Evolutionary conservation across 2,113 vertebrate genomes (phyloP).

Genomic region (Solea senegalensis): DNA sequence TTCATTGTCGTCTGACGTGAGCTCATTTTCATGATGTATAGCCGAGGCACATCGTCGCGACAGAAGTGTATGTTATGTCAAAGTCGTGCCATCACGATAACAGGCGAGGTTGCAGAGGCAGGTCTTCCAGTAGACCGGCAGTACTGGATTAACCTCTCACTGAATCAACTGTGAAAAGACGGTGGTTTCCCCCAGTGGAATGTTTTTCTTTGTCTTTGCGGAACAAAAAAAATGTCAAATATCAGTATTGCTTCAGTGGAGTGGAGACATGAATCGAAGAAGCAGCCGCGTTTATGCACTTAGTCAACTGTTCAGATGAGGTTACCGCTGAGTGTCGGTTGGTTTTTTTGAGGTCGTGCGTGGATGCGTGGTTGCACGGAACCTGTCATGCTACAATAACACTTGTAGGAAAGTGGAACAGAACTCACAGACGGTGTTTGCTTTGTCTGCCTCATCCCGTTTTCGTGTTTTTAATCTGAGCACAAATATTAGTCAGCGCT

Average conservation of each 20-base stretch:
- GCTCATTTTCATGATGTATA: slow-evolving; percentile 71
- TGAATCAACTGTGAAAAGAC: slow-evolving; percentile 26
- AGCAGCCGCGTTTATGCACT: slow-evolving; percentile 43
- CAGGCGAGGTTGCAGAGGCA: slow-evolving; percentile 37
- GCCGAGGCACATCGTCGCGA: slow-evolving; percentile 59
- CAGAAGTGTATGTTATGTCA: slow-evolving; percentile 76
- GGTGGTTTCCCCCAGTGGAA: slow-evolving; percentile 18
- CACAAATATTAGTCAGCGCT: not conserved
- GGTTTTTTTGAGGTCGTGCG: slow-evolving; percentile 8
- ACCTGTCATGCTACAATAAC: not conserved
- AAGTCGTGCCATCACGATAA: slow-evolving; percentile 65
- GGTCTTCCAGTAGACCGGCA: slow-evolving; percentile 17
- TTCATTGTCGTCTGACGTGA: slow-evolving; percentile 70
- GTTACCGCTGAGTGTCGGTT: slow-evolving; percentile 23
- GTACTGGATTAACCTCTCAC: slow-evolving; percentile 23
- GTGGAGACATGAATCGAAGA: slow-evolving; percentile 11
- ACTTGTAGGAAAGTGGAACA: slow-evolving; percentile 6
- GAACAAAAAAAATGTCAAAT: slow-evolving; percentile 32
- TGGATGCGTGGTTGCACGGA: slow-evolving; percentile 7
- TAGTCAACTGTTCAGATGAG: slow-evolving; percentile 45
- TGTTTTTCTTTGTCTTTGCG: slow-evolving; percentile 35
- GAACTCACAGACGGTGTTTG: slow-evolving; percentile 3
- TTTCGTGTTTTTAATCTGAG: slow-evolving; percentile 8
- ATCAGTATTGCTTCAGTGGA: slow-evolving; percentile 4
- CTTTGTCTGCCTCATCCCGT: slow-evolving; percentile 2